A percentile compares a stretch with the other conserved stretches of the same genome.
Evolutionary conservation across 2,113 vertebrate species (phyloP).

Genomic region (Siniperca knerii): DNA sequence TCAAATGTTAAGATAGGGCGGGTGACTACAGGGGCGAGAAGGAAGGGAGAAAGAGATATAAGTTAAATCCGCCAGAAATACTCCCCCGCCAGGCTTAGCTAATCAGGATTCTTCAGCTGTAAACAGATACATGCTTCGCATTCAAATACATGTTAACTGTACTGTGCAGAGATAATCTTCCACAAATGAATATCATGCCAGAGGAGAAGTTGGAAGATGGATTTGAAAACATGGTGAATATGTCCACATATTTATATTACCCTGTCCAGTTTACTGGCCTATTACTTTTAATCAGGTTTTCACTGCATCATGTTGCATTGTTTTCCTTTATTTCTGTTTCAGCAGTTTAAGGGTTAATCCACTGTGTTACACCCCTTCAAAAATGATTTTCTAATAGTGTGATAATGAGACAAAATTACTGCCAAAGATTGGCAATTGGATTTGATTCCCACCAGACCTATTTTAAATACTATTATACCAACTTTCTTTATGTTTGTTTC

Average conservation of each 20-base stretch:
- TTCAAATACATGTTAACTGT: background rate
- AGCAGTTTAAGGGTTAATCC: background rate
- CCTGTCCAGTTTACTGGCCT: background rate
- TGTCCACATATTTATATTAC: background rate
- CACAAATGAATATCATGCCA: background rate
- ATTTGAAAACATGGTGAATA: background rate
- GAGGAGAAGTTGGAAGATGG: background rate
- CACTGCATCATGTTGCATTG: background rate
- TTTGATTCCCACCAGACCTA: background rate
- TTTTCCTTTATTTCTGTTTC: background rate
- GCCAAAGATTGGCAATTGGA: background rate
- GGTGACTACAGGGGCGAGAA: background rate
- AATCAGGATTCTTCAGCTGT: conserved; percentile 24
- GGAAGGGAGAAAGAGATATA: background rate
- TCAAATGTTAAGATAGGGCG: conserved; percentile 25
- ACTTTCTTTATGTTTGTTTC: background rate
- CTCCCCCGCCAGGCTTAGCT: background rate
- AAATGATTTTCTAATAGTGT: background rate
- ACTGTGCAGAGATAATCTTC: conserved; percentile 1
- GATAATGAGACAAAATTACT: background rate
- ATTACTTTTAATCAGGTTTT: background rate
- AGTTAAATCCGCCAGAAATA: background rate
- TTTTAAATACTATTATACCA: background rate
- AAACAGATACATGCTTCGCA: conserved; percentile 14
- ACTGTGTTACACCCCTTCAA: background rate